Evolutionary conservation across 2,797 vertebrate species (phyloP).

Genomic region (Amblyopsis hoosieri): DNA sequence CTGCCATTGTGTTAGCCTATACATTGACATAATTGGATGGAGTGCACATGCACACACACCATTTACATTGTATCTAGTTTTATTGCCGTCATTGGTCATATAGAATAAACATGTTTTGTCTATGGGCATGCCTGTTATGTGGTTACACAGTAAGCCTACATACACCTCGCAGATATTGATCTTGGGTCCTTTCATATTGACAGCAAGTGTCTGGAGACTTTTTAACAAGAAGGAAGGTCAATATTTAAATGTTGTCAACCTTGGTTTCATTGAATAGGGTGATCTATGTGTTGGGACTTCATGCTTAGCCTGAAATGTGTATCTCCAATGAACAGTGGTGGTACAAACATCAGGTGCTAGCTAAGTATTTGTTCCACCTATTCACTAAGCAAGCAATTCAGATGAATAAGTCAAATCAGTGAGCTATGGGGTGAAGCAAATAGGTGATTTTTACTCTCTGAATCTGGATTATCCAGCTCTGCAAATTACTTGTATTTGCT

Average conservation of each 20-base stretch:
- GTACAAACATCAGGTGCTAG: no score
- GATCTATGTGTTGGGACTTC: constrained; percentile 22
- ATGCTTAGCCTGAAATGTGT: constrained; percentile 48
- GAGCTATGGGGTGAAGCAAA: no score
- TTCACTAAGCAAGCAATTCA: no score
- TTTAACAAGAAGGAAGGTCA: constrained; percentile 59
- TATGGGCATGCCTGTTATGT: background rate
- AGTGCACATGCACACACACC: no score
- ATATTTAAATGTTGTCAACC: constrained; percentile 39
- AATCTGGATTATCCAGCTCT: no score
- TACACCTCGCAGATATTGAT: constrained; percentile 52
- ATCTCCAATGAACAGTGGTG: constrained; percentile 27
- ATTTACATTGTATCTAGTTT: no score
- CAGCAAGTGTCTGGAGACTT: constrained; percentile 37
- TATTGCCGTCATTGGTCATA: constrained; percentile 1
- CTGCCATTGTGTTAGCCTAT: no score
- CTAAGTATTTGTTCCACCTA: no score
- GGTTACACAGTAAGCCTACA: constrained; percentile 20
- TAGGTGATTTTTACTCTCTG: no score
- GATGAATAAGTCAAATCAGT: no score
- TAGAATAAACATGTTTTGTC: constrained; percentile 10
- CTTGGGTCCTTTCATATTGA: constrained; percentile 41
- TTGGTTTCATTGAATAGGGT: constrained; percentile 32
- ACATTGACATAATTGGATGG: no score
- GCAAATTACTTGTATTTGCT: constrained; percentile 41